Evolutionary conservation across 1,140 invertebrate genomes (phyloP), one percentile per base, ranked within the genome.

Genomic region (Paralvinella palmiformis): DNA sequence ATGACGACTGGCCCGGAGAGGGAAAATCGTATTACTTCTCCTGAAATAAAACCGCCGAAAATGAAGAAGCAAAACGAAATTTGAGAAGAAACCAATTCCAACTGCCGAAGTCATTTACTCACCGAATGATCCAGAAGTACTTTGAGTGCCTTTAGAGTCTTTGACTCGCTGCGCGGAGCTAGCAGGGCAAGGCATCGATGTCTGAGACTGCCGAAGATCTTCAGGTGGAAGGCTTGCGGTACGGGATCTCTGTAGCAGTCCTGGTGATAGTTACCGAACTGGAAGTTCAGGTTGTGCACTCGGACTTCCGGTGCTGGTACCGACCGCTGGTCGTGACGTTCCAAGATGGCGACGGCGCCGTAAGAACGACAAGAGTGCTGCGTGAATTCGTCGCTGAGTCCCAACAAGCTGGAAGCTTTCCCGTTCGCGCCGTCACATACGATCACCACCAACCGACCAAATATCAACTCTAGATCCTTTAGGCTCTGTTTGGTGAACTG

Each of bases 61-160:
- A n/a, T n/a, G n/a, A n/a, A n/a, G n/a, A n/a, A n/a, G n/a, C n/a
- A n/a, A n/a, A n/a, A n/a, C n/a, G 48, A 6, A n/a, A 52, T 22
- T 27, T 13, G 37, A 13, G 13, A 15, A 44, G 13, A 13, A 44
- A 44, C 13, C 37, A n/a, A n/a, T 1, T 2, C 45, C 45, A n/a
- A 50, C 27, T 15, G 27, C 17, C 45, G 45, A n/a, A 20, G 3
- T 17, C 31, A n/a, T 17, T 22, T 33, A 72, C 74, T 75, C 69
- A 77, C 75, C 53, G 77, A 77, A 69, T 75, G 72, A 63, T 79
- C 77, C 45, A 79, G 67, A 10, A 77, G 71, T 3, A 73, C 74
- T 3, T 73, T 65, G 6, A 79, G 65, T 7, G 74, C 63, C 59
- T 72, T 75, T 17, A 77, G 72, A 20, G 74, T 66, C 4, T 71